Base-by-base conservation (phyloP, 2,797 vertebrate species). In the Bovichtus variegatus region DNA sequence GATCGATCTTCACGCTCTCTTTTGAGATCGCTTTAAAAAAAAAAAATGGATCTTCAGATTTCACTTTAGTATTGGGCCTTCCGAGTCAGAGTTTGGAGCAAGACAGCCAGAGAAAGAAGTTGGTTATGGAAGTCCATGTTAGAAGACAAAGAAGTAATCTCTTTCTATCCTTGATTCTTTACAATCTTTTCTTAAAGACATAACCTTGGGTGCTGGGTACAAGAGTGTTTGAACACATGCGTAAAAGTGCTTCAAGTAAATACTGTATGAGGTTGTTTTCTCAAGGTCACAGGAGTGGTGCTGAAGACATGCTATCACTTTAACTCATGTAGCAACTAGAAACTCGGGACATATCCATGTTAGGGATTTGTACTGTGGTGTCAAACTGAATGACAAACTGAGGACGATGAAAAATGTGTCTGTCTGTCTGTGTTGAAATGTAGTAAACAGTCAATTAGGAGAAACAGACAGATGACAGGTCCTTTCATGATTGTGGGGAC, bases 401-500 rank as follows among this genome's bases (percentile, higher is more conserved):
- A 82, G 81, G 81, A 66, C 47, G 79, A 88, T 90, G 65, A 74
- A 55, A 89, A 87, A 85, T 82, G 6, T 79, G 74, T 77, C 41
- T 76, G 19, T 88, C 85, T 82, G 78, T 84, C 85, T 85, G 68
- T 67, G 90, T 91, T 83, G 82, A 88, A 87, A 81, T 80, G 63
- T 91, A 89, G 89, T 94, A 90, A 85, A 79, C 87, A 91, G 89
- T 93, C 88, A 89, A 91, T 92, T 93, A 92, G 93, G 73, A 86
- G 93, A 89, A 87, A 91, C 82, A 88, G 90, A 93, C 92, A 85
- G 71, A 87, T 86, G 93, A 91, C 89, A 89, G 92, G 69, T 87
- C 76, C 84, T 90, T 92, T 93, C 86, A 92, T 89, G 85, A 76
- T 71, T 83, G 91, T 85, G 78, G 82, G 87, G 91, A 92, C 92